These are phyloP conservation scores for Drosophila diplacantha DNA, from an alignment of 2,888 invertebrate species.

Conservation along the genomic window DNA sequence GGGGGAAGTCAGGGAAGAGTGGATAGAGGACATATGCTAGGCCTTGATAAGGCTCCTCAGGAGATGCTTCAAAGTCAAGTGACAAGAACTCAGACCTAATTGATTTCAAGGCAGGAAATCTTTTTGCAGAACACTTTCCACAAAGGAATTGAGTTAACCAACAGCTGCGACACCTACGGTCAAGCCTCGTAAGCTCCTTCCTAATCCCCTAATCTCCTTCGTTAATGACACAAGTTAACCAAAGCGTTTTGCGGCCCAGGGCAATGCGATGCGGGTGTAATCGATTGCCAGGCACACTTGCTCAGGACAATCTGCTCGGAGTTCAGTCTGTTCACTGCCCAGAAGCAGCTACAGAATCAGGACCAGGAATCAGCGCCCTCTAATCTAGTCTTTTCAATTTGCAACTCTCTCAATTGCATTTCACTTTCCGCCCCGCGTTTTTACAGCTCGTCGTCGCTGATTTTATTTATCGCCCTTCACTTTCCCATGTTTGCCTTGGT, in stretches of 20 bases:
- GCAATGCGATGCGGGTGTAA: constrained; percentile 1
- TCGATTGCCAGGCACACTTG: constrained; percentile 9
- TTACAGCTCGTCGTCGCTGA: constrained; percentile 32
- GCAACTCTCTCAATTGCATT: constrained; percentile 46
- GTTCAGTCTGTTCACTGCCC: not conserved
- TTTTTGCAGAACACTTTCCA: not conserved
- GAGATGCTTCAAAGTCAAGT: not conserved
- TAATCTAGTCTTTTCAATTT: constrained; percentile 31
- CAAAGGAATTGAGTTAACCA: too few species aligned
- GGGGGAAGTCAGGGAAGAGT: not conserved
- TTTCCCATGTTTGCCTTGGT: constrained; percentile 30
- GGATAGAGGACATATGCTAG: not conserved
- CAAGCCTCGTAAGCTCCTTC: not conserved
- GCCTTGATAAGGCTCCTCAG: not conserved
- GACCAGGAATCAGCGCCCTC: constrained; percentile 2
- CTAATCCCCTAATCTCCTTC: not conserved
- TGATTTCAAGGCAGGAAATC: not conserved
- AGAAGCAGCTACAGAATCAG: not conserved
- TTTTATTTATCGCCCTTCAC: constrained; percentile 48
- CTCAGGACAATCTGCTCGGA: constrained; percentile 3
- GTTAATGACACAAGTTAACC: constrained; percentile 15
- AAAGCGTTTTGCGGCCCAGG: not conserved
- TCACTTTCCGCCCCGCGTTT: constrained; percentile 33
- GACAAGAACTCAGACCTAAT: not conserved
- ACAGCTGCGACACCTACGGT: not conserved